phyloP scores from a whole-genome alignment of 2,888 invertebrate species.

The Orthosia gothica region DNA sequence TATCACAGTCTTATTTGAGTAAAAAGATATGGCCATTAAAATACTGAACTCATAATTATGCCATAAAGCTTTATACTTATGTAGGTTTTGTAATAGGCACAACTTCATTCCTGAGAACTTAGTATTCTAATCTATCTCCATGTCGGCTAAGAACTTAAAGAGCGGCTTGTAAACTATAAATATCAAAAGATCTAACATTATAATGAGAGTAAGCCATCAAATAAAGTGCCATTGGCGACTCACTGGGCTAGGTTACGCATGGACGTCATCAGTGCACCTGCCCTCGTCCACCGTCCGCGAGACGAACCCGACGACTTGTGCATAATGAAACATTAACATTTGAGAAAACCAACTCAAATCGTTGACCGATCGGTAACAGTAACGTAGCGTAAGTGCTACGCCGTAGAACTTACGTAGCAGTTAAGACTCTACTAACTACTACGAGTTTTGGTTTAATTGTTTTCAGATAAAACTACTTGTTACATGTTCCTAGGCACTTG shows the following conservation, averaged over 20 bases:
- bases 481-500: background rate
- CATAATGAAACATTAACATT: constrained; percentile 30
- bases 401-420: constrained; percentile 53
- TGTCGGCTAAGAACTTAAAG: constrained; percentile 63
- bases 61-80: background rate
- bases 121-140: constrained; percentile 61
- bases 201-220: constrained; percentile 75
- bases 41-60: background rate
- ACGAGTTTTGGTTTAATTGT: background rate
- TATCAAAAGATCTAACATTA: constrained; percentile 72
- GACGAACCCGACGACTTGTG: constrained; percentile 39
- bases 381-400: constrained; percentile 50
- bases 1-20: background rate
- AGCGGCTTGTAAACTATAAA: constrained; percentile 69
- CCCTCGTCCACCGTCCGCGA: constrained; percentile 48
- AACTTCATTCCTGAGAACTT: constrained; percentile 31
- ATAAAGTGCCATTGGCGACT: constrained; percentile 74
- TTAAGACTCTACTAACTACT: constrained; percentile 18
- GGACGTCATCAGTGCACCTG: constrained; percentile 74
- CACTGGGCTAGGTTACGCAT: constrained; percentile 69
- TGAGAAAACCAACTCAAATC: constrained; percentile 29
- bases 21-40: constrained; percentile 10
- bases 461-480: background rate
- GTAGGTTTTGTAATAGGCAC: constrained; percentile 2
- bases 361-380: constrained; percentile 2